A percentile compares a stretch with the other conserved stretches of the same genome.
These are phyloP conservation scores for Acanthis flammea DNA, from an alignment of 2,797 vertebrate species.

Conservation along the genomic window DNA sequence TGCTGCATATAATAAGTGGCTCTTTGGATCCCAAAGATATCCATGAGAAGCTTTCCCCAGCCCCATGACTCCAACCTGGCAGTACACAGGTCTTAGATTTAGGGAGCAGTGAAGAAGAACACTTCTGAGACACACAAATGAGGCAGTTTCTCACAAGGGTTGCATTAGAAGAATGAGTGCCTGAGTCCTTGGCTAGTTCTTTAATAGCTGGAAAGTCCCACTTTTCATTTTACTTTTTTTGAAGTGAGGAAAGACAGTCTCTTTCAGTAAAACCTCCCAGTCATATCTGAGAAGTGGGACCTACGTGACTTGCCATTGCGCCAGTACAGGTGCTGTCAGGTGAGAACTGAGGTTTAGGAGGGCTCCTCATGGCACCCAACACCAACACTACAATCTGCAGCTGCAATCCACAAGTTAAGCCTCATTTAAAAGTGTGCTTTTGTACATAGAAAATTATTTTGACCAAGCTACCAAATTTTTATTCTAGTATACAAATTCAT, in stretches of 20 bases:
- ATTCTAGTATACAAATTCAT: not conserved
- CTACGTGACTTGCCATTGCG: not conserved
- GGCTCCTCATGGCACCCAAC: not conserved
- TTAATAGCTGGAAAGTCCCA: not conserved
- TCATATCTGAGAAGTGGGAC: not conserved
- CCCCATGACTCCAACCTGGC: fast-evolving
- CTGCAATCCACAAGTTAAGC: not conserved
- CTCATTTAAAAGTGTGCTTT: not conserved
- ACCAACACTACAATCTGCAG: not conserved
- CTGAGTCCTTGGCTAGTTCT: not conserved
- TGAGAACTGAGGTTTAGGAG: not conserved
- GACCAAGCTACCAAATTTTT: not conserved
- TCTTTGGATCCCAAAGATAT: not conserved
- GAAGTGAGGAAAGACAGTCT: not conserved
- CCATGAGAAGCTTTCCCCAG: not conserved
- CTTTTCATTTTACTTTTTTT: not conserved
- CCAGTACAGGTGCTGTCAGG: not conserved
- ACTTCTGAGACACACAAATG: fast-evolving
- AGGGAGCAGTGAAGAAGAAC: not conserved
- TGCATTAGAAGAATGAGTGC: not conserved
- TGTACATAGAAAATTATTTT: not conserved
- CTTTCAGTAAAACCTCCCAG: not conserved
- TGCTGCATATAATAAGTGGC: fast-evolving
- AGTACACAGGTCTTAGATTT: not conserved
- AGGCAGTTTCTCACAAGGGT: not conserved